Evolutionary conservation across 1,140 invertebrate species (phyloP).

Genomic region (Camponotus vicinus): DNA sequence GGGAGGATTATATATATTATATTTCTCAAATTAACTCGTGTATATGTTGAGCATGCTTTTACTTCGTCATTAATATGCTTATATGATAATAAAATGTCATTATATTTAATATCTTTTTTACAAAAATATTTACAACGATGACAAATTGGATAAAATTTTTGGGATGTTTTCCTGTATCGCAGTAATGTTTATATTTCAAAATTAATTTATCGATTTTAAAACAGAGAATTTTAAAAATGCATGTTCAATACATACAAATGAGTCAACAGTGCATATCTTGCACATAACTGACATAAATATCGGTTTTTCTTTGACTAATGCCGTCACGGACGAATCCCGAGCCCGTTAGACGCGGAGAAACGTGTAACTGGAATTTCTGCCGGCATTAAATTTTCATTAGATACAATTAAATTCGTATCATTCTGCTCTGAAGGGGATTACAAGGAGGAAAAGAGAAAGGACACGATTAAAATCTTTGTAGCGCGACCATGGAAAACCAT

Average conservation of each 20-base stretch:
- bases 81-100: background rate
- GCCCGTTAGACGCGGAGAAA: constrained; percentile 21
- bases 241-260: background rate
- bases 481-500: background rate
- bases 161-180: background rate
- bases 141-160: background rate
- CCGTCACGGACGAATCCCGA: background rate
- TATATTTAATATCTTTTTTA: background rate
- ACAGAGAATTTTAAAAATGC: background rate
- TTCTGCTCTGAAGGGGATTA: background rate
- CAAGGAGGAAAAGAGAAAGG: constrained; percentile 42
- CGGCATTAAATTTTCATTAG: constrained; percentile 67
- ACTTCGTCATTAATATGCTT: background rate
- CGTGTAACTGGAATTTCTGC: constrained; percentile 22
- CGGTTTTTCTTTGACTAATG: background rate
- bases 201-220: background rate
- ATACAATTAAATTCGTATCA: constrained; percentile 62
- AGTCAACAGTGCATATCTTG: background rate
- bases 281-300: background rate
- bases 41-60: background rate
- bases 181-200: background rate
- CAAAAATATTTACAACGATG: background rate
- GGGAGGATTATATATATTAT: background rate
- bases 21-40: background rate
- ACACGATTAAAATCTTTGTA: background rate